Conservation (phyloP, 2,797 vertebrate species). For the Rhinatrema bivittatum region DNA sequence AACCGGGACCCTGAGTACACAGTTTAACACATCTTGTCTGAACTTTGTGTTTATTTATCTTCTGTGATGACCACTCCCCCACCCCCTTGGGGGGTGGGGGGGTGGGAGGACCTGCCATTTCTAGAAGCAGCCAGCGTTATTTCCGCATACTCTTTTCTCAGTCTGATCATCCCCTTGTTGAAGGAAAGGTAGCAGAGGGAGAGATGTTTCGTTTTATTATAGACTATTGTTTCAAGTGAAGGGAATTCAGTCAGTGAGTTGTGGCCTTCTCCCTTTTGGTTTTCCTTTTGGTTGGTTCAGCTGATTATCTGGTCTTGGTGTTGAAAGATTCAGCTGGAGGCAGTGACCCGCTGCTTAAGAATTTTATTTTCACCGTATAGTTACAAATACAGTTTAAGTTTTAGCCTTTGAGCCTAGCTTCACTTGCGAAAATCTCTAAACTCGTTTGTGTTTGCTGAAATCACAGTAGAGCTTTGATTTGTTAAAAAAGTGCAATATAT, state of each 20-base stretch:
- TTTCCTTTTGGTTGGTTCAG: not conserved
- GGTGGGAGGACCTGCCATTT: no score
- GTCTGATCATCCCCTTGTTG: not conserved
- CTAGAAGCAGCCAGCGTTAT: not conserved
- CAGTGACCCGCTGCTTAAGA: not conserved
- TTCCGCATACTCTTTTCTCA: not conserved
- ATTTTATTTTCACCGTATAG: not conserved
- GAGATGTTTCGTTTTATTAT: conserved; percentile 9
- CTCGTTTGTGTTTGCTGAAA: conserved; percentile 7
- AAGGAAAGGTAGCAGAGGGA: not conserved
- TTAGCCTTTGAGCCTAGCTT: not conserved
- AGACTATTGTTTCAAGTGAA: conserved; percentile 3
- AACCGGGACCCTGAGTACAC: no score
- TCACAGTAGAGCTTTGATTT: not conserved
- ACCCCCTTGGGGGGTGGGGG: no score
- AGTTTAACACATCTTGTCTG: not conserved
- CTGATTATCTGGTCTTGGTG: not conserved
- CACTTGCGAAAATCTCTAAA: not conserved
- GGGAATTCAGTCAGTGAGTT: not conserved
- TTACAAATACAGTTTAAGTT: conserved; percentile 2
- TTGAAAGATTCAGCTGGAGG: conserved; percentile 8
- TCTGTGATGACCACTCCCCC: not conserved
- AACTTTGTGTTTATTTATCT: not conserved
- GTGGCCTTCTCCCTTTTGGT: not conserved
- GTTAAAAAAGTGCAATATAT: not conserved